Evolutionary conservation across 2,113 vertebrate species (phyloP), one percentile per base, ranked within the genome.

Genomic region (Boleophthalmus pectinirostris): DNA sequence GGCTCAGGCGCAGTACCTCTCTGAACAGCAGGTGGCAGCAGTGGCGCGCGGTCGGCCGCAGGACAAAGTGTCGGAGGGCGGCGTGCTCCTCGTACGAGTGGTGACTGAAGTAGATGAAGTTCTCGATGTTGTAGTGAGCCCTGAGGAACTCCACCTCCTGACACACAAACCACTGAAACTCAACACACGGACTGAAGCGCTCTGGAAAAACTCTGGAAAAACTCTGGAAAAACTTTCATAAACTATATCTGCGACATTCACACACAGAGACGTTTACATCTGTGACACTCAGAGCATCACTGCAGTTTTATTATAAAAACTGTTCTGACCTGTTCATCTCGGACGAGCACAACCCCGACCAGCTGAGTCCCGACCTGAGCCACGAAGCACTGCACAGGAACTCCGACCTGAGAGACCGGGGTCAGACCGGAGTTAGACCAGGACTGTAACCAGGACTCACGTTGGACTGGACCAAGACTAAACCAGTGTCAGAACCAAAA

Each of bases 121-220:
- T 94, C 84, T 99, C 98, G 0, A 97, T 92, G 85, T 95, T 94
- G 91, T 95, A 99, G 88, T 94, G 95, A 5, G 95, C 93, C 0
- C 87, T 91, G 56, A 99, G 89, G 79, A 93, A 98, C 66, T 97
- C 94, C 1, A 94, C 72, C 57, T 99, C 94, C 97, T 99, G 84
- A 73, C 8, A 45, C 35, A 77, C 18, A 68, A 16, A 57, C 20
- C 11, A 72, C 3, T 38, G n/a, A n/a, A n/a, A n/a, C n/a, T n/a
- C n/a, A n/a, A n/a, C n/a, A n/a, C n/a, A n/a, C n/a, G n/a, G n/a
- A n/a, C n/a, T n/a, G n/a, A n/a, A n/a, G n/a, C n/a, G n/a, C n/a
- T n/a, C n/a, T n/a, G n/a, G n/a, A n/a, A n/a, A n/a, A n/a, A n/a
- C n/a, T n/a, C n/a, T n/a, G n/a, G n/a, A n/a, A n/a, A n/a, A n/a